Evolutionary conservation across 53 echinoderm and acorn worm species (phyloP).

Genomic region (Paelopatides confundens): DNA sequence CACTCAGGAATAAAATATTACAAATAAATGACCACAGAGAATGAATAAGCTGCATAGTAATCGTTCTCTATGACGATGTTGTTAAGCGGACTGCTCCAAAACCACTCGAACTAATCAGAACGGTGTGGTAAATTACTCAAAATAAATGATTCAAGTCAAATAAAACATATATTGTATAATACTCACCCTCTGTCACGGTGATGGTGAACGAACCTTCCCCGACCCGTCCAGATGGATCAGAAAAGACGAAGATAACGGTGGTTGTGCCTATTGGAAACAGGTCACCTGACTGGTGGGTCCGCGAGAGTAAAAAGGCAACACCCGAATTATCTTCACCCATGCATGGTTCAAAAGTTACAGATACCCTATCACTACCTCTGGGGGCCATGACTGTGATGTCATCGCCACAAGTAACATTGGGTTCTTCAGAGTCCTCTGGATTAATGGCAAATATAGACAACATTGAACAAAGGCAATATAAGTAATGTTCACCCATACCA

Average conservation of each 20-base stretch:
- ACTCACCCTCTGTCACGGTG: not conserved
- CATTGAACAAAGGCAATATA: too few relatives aligned
- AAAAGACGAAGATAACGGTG: not conserved
- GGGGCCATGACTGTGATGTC: not conserved
- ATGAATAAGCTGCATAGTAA: too few relatives aligned
- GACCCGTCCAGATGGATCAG: not conserved
- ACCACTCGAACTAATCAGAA: too few relatives aligned
- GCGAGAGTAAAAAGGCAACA: not conserved
- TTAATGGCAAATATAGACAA: not conserved
- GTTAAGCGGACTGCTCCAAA: too few relatives aligned
- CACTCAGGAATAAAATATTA: too few relatives aligned
- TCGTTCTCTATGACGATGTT: too few relatives aligned
- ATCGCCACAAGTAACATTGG: not conserved
- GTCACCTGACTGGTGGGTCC: not conserved
- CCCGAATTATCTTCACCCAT: not conserved
- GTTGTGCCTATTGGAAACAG: slow-evolving; percentile 2
- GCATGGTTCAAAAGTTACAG: not conserved
- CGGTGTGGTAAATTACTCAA: too few relatives aligned
- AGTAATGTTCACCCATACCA: too few relatives aligned
- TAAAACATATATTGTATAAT: too few relatives aligned
- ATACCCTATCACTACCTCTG: not conserved
- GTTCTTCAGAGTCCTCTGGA: not conserved
- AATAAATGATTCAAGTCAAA: too few relatives aligned
- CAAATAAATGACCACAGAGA: too few relatives aligned
- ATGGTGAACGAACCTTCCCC: not conserved